Evolutionary conservation across 1,140 invertebrate species (phyloP).

Genomic region (Caenorhabditis remanei): DNA sequence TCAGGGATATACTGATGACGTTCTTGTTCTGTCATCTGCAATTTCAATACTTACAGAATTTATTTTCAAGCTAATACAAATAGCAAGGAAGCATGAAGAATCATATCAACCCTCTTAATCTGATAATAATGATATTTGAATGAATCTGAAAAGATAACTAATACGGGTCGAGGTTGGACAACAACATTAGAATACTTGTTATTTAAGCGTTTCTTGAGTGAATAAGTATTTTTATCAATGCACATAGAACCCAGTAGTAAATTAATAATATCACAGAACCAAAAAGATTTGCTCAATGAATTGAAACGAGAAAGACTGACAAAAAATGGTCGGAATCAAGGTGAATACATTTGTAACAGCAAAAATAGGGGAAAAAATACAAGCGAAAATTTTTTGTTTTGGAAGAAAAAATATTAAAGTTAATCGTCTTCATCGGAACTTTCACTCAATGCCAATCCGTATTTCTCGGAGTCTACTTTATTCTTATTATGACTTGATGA

Average conservation of each 20-base stretch:
- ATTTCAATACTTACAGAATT: neutral
- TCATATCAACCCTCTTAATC: no score
- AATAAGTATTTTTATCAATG: neutral
- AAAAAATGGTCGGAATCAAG: no score
- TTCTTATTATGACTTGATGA: neutral
- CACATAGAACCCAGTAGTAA: neutral
- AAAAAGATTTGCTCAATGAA: neutral
- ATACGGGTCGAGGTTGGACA: no score
- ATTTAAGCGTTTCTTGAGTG: no score
- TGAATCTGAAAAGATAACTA: no score
- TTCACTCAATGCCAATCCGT: conserved; percentile 15
- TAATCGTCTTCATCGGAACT: conserved; percentile 24
- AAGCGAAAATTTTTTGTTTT: neutral
- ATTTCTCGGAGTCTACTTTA: neutral
- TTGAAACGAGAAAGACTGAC: neutral
- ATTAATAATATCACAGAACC: neutral
- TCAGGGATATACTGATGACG: neutral
- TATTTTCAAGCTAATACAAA: neutral
- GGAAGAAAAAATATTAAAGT: neutral
- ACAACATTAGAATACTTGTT: no score
- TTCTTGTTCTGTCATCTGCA: neutral
- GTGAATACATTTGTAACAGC: no score
- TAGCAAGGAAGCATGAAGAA: no score
- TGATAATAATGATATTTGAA: no score
- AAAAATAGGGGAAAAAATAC: neutral